Evolutionary conservation across 2,797 vertebrate species (phyloP).

Genomic region (Scyliorhinus canicula): DNA sequence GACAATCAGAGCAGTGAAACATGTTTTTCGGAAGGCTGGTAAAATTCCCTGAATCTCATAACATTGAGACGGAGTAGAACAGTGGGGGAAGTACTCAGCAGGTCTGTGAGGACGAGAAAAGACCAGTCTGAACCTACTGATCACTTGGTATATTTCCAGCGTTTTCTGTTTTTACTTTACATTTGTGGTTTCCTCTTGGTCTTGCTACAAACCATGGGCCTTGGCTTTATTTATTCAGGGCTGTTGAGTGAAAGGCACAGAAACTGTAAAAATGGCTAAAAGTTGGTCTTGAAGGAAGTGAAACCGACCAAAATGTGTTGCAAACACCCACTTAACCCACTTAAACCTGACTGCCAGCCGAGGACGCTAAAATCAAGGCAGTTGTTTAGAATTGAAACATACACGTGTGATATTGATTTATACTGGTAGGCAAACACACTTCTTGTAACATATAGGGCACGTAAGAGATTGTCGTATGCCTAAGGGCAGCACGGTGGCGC

Average conservation of each 20-base stretch:
- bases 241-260: neutral
- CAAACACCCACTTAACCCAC: neutral
- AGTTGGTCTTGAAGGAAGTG: neutral
- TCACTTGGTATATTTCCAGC: neutral
- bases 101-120: neutral
- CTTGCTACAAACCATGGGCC: neutral
- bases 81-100: neutral
- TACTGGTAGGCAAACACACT: too few relatives aligned
- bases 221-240: neutral
- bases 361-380: neutral
- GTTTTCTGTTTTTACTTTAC: too few relatives aligned
- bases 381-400: neutral
- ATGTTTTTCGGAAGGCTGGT: neutral
- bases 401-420: too few relatives aligned
- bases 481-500: too few relatives aligned
- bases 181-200: neutral
- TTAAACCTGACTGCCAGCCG: neutral
- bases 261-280: neutral
- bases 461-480: too few relatives aligned
- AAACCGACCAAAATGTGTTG: neutral
- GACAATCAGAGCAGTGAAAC: neutral
- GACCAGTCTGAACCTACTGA: neutral
- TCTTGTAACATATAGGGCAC: too few relatives aligned
- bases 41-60: too few relatives aligned
- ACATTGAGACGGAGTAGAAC: neutral